phyloP scores from a whole-genome alignment of 2,797 vertebrate genomes.

The Scolopax rusticola region DNA sequence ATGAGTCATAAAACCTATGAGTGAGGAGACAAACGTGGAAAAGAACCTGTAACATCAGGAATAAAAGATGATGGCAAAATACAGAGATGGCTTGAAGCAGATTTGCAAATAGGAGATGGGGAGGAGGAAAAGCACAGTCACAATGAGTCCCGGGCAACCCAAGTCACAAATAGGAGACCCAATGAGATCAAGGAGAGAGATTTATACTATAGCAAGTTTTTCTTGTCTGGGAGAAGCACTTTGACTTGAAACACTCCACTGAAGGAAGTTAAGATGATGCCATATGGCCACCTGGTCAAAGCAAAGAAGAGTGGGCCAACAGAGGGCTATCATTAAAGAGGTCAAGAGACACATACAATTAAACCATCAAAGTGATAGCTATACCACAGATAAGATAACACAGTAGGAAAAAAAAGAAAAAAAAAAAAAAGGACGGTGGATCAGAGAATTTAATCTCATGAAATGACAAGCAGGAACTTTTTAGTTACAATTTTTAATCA shows the following conservation, averaged over 20 bases:
- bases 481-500: background rate
- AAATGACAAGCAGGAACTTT: background rate
- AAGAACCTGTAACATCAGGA: background rate
- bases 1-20: background rate
- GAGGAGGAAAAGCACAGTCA: background rate
- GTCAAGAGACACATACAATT: constrained; percentile 22
- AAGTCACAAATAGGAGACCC: background rate
- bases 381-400: constrained; percentile 38
- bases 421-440: background rate
- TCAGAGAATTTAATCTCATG: background rate
- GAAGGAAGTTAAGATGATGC: background rate
- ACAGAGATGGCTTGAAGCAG: background rate
- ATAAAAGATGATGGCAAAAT: background rate
- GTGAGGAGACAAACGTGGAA: background rate
- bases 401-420: background rate
- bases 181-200: background rate
- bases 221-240: background rate
- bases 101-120: background rate
- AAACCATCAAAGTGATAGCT: constrained; percentile 22
- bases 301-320: background rate
- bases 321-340: constrained; percentile 17
- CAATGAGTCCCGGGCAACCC: background rate
- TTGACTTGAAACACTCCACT: background rate
- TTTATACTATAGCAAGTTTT: background rate
- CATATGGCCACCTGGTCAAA: constrained; percentile 15